Evolutionary conservation across 2,888 invertebrate genomes (phyloP).

Genomic region (Nephrocerus scutellatus): DNA sequence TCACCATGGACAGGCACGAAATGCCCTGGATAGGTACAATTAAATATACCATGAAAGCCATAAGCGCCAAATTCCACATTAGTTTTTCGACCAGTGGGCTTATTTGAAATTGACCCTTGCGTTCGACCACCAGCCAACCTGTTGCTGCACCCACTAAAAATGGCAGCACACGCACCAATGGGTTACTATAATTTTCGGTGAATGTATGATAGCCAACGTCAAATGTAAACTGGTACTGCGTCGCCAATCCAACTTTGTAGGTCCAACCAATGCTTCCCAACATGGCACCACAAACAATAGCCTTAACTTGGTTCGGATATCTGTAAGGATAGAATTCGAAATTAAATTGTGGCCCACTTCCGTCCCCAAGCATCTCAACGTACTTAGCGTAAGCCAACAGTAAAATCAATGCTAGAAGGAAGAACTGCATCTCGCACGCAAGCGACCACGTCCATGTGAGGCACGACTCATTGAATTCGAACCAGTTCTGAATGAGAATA

Average conservation of each 20-base stretch:
- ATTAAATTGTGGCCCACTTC: neutral
- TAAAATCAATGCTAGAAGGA: conserved; percentile 37
- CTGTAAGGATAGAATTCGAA: conserved; percentile 22
- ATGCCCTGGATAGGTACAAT: conserved; percentile 45
- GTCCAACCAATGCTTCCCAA: conserved; percentile 37
- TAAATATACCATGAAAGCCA: conserved; percentile 40
- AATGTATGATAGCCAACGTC: conserved; percentile 44
- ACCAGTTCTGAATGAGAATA: conserved; percentile 45
- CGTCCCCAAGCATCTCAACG: conserved; percentile 16
- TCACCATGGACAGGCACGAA: conserved; percentile 46
- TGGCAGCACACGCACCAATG: conserved; percentile 50
- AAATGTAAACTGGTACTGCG: conserved; percentile 42
- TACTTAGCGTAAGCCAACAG: conserved; percentile 44
- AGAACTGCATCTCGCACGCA: conserved; percentile 49
- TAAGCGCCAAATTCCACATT: conserved; percentile 39
- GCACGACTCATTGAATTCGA: conserved; percentile 43
- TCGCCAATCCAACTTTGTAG: conserved; percentile 33
- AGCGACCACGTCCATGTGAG: conserved; percentile 49
- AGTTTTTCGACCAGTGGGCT: conserved; percentile 34
- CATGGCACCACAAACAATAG: conserved; percentile 23
- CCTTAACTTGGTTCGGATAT: conserved; percentile 34
- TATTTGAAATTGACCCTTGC: conserved; percentile 35
- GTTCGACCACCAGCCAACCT: conserved; percentile 46
- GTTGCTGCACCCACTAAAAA: conserved; percentile 49
- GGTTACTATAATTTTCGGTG: conserved; percentile 50